phyloP scores from a whole-genome alignment of 23 tunicate species.

The Diplosoma virens region DNA sequence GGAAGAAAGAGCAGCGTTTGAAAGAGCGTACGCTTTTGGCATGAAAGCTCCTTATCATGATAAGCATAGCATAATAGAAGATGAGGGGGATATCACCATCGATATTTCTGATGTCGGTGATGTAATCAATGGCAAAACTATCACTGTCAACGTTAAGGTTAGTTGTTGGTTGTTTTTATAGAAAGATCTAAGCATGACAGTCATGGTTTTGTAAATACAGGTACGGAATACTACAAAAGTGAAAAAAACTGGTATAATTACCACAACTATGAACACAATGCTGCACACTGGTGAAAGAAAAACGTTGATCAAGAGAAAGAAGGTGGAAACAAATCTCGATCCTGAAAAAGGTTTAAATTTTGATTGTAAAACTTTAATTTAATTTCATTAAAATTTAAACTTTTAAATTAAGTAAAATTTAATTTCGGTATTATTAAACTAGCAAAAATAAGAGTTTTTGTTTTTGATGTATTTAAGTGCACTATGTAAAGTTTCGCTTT shows the following conservation, averaged over 20 bases:
- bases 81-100: conserved; percentile 42
- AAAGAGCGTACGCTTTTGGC: conserved; percentile 71
- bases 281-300: conserved; percentile 51
- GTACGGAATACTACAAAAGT: conserved; percentile 19
- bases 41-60: conserved; percentile 43
- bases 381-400: too few species aligned
- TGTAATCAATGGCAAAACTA: conserved; percentile 33
- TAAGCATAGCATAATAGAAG: conserved; percentile 28
- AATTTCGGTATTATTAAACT: too few species aligned
- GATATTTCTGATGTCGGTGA: conserved; percentile 20
- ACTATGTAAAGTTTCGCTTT: too few species aligned
- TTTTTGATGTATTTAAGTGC: too few species aligned
- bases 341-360: too few species aligned
- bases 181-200: too few species aligned
- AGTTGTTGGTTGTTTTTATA: too few species aligned
- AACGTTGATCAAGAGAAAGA: conserved; percentile 20
- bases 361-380: too few species aligned
- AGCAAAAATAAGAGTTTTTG: too few species aligned
- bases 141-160: conserved; percentile 43
- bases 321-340: too few species aligned
- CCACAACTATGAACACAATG: conserved; percentile 39
- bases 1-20: conserved; percentile 73
- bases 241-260: conserved; percentile 1
- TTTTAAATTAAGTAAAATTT: too few species aligned
- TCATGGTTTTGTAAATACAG: conserved; percentile 11